Base-by-base conservation (phyloP, 53 echinoderm and acorn worm genomes). In the Mesocentrotus franciscanus region DNA sequence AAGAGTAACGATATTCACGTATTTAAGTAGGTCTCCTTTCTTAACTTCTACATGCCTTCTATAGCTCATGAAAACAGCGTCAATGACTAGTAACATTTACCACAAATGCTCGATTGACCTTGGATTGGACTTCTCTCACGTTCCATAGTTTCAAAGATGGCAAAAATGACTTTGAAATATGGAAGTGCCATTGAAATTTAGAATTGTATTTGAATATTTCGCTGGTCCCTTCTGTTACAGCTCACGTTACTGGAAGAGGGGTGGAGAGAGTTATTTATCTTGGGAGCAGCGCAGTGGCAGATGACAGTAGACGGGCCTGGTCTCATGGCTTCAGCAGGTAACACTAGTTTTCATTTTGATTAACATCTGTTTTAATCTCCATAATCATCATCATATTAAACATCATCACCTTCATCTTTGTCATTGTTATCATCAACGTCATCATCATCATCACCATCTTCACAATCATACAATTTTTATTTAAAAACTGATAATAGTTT, bases 251-350 rank as follows among this genome's bases (percentile, higher is more conserved):
- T 98, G 57, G 98, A 98, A 68, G 96, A 98, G 95, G 98, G 98
- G 14, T 98, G 98, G 98, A 97, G 98, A 89, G 98, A 98, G 60
- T 90, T 98, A 14, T 98, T 98, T 85, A 97, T 98, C 90, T 95
- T 98, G 17, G 98, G 98, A 74, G 98, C 98, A 42, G 96, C 98
- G 30, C 98, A 98, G 61, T 98, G 98, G 98, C 97, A 98, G 91
- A 97, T 98, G 96, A 92, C 96, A 18, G 61, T 98, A 72, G 98
- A 98, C 35, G 95, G 94, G 9, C 90, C 95, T 56, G 95, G 97
- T 60, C 95, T 98, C 8, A 96, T 98, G 95, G 95, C 96, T 78
- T 96, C 98, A 59, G 97, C 98, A 61, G 98, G 98, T 98, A 96
- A 81, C 92, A 64, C 30, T 10, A 11, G 3, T 30, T 29, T 75